phyloP scores from a whole-genome alignment of 2,797 vertebrate species.

The Poeciliopsis paucimaculata region DNA sequence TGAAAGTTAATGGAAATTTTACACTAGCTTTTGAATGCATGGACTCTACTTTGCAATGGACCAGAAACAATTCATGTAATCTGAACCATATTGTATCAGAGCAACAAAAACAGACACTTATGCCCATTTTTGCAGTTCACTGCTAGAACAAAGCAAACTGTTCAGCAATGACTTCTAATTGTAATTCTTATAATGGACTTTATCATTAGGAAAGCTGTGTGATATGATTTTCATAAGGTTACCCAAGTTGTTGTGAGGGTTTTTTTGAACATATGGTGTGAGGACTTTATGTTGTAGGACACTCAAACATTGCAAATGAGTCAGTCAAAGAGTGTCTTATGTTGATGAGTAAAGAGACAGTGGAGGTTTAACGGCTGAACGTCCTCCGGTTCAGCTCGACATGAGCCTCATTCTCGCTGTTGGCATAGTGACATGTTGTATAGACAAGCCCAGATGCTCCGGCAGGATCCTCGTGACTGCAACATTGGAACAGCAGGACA shows the following conservation, averaged over 20 bases:
- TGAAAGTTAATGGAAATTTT: slow-evolving; percentile 22
- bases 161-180: not conserved
- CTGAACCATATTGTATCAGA: slow-evolving; percentile 2
- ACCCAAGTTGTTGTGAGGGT: not conserved
- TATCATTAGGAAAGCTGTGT: not conserved
- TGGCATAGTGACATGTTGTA: slow-evolving; percentile 57
- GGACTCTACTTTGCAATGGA: slow-evolving; percentile 20
- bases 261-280: slow-evolving; percentile 6
- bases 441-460: slow-evolving; percentile 76
- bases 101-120: slow-evolving; percentile 1
- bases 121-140: not conserved
- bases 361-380: slow-evolving; percentile 28
- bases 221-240: not conserved
- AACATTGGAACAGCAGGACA: slow-evolving; percentile 65
- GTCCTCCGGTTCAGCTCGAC: slow-evolving; percentile 33
- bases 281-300: not conserved
- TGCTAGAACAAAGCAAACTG: slow-evolving; percentile 5
- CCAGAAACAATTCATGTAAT: slow-evolving; percentile 19
- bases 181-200: not conserved
- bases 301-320: slow-evolving; percentile 3
- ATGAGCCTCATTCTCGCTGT: slow-evolving; percentile 22
- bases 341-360: slow-evolving; percentile 5
- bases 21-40: slow-evolving; percentile 13
- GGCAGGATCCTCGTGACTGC: slow-evolving; percentile 64
- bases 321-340: slow-evolving; percentile 9